Conservation (phyloP, 2,797 vertebrate genomes). For the Presbytis comata region DNA sequence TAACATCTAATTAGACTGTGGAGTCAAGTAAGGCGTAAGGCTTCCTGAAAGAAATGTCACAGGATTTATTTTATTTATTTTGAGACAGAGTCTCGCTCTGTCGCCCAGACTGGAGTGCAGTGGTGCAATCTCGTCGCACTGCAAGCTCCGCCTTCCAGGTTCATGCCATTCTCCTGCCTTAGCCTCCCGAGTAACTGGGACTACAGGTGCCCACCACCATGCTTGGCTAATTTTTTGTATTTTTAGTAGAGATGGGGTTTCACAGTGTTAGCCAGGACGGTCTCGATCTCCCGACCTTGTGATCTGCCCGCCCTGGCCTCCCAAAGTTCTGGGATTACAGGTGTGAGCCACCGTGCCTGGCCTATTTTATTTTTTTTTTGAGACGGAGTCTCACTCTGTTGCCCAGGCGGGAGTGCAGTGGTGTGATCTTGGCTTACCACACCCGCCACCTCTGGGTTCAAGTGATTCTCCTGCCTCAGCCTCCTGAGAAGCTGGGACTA, state of each 20-base stretch:
- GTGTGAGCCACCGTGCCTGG: fast-evolving
- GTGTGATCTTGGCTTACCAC: neutral
- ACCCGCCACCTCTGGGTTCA: neutral
- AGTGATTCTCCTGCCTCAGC: neutral
- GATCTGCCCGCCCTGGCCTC: neutral
- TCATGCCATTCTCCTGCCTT: neutral
- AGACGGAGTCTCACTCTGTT: neutral
- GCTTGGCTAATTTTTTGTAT: neutral
- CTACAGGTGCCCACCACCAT: neutral
- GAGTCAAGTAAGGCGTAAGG: neutral
- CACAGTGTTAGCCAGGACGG: neutral
- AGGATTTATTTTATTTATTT: neutral
- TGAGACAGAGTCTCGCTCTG: neutral
- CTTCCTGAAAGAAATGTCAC: constrained; percentile 17
- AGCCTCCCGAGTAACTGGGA: neutral
- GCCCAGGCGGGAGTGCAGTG: neutral
- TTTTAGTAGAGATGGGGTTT: neutral
- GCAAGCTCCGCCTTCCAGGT: neutral
- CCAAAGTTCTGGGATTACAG: neutral
- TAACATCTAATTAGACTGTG: neutral
- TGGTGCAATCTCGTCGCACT: neutral
- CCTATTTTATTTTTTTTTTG: neutral
- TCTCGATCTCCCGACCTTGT: neutral
- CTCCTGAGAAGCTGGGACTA: neutral
- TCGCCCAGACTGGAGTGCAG: neutral